Conservation (phyloP, 2,888 invertebrate species). For the Sialis fuliginosa region DNA sequence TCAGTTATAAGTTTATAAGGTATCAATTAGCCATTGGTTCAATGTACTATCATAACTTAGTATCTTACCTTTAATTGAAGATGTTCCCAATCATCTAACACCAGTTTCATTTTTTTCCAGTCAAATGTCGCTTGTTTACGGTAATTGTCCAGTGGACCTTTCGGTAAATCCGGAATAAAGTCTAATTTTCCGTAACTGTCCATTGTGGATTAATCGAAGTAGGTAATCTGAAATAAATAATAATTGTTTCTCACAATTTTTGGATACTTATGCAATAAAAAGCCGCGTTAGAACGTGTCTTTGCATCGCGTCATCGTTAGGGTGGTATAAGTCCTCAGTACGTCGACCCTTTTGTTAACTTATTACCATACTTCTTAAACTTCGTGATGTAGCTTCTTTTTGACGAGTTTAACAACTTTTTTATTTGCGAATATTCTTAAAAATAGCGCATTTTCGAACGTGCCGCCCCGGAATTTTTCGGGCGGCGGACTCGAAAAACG, state of each 20-base stretch:
- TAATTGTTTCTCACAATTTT: background rate
- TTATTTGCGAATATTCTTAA: too few relatives aligned
- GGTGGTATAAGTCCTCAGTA: too few relatives aligned
- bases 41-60: background rate
- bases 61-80: slow-evolving; percentile 56
- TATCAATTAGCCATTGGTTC: too few relatives aligned
- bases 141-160: slow-evolving; percentile 62
- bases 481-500: too few relatives aligned
- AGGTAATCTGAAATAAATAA: background rate
- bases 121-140: slow-evolving; percentile 66
- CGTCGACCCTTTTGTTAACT: too few relatives aligned
- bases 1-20: background rate
- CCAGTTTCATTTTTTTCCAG: slow-evolving; percentile 69
- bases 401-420: too few relatives aligned
- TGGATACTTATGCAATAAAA: background rate
- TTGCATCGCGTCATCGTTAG: too few relatives aligned
- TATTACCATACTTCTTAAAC: too few relatives aligned
- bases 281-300: too few relatives aligned
- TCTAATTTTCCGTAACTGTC: slow-evolving; percentile 27
- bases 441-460: too few relatives aligned
- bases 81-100: slow-evolving; percentile 55
- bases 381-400: too few relatives aligned
- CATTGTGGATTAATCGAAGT: background rate
- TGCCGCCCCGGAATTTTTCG: too few relatives aligned
- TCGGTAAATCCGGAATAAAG: slow-evolving; percentile 48